Percentiles rank a stretch among this genome's conserved stretches.
These are phyloP conservation scores for Champsocephalus gunnari DNA, from an alignment of 2,797 vertebrate genomes.

Conservation along the genomic window DNA sequence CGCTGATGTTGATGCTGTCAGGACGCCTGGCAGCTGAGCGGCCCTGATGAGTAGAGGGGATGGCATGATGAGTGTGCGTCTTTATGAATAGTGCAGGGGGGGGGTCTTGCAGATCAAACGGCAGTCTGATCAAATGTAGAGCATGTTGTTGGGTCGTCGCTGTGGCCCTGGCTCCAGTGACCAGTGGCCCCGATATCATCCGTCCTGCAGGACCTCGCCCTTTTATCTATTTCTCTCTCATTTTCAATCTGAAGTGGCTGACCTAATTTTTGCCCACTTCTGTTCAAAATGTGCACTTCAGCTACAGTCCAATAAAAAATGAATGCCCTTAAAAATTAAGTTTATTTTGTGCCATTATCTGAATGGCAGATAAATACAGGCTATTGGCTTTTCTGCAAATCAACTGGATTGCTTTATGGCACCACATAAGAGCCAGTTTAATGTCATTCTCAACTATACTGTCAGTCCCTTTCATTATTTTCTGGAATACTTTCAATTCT, in stretches of 20 bases:
- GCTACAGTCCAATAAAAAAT: slow-evolving; percentile 4
- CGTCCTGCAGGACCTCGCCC: slow-evolving; percentile 67
- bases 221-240: slow-evolving; percentile 57
- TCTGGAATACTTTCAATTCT: neutral
- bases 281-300: slow-evolving; percentile 8
- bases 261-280: slow-evolving; percentile 71
- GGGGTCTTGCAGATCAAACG: slow-evolving; percentile 69
- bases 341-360: neutral
- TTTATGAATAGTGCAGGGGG: slow-evolving; percentile 31
- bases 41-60: slow-evolving; percentile 60
- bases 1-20: slow-evolving; percentile 67
- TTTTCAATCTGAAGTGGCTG: slow-evolving; percentile 62
- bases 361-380: neutral
- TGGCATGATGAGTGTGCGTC: slow-evolving; percentile 44
- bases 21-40: slow-evolving; percentile 52
- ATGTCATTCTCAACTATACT: neutral
- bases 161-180: slow-evolving; percentile 71
- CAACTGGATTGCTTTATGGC: neutral
- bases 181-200: slow-evolving; percentile 60
- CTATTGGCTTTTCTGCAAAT: neutral
- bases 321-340: neutral
- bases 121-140: slow-evolving; percentile 74
- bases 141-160: slow-evolving; percentile 76
- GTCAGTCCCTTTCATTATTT: neutral
- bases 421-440: slow-evolving; percentile 3